Base-by-base conservation (phyloP, 2,888 invertebrate genomes). In the Tupiocoris notatus region DNA sequence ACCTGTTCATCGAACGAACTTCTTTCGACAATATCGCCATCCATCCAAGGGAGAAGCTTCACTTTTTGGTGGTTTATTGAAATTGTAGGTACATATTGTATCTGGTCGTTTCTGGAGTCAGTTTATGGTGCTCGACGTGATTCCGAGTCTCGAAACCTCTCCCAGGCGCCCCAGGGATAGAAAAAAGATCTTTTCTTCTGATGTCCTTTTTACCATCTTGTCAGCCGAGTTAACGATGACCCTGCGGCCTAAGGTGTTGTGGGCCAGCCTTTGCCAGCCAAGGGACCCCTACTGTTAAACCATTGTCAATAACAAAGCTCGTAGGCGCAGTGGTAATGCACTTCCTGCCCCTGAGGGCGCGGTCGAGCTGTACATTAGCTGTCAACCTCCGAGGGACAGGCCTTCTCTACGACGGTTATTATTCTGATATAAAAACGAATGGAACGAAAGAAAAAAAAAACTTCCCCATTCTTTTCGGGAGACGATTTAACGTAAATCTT, bases 261-360 rank as follows among this genome's bases (percentile, higher is more conserved):
- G 12, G 39, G 12, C 39, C 39, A 39, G 39, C 39, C 39, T 12
- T 39, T 39, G 6, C 39, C 39, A 7, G 39, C 12, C 39, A 39
- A 59, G 23, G 70, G 59, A 22, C 70, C 70, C 70, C 70, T 70
- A 59, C 59, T 59, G 24, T 21, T 39, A 39, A 39, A 39, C 59
- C 59, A 70, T 67, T 67, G 67, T 67, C 70, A 70, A 58, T 59
- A 70, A 70, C 59, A 24, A 58, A 70, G 58, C 12, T 59, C 70
- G 16, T 56, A 57, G 39, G 39, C 39, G 39, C 39, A 39, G 39
- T 39, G 39, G 70, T 70, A 70, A 59, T 70, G 70, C 70, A 59
- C 70, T 70, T 70, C 70, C 70, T 70, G 70, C 59, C 59, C 16
- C 9, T 1, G 23, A 24, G 70, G 25, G 70, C 21, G 59, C 70